Conservation (phyloP, 2,797 vertebrate species). For the Pangasius sanitwongsei region DNA sequence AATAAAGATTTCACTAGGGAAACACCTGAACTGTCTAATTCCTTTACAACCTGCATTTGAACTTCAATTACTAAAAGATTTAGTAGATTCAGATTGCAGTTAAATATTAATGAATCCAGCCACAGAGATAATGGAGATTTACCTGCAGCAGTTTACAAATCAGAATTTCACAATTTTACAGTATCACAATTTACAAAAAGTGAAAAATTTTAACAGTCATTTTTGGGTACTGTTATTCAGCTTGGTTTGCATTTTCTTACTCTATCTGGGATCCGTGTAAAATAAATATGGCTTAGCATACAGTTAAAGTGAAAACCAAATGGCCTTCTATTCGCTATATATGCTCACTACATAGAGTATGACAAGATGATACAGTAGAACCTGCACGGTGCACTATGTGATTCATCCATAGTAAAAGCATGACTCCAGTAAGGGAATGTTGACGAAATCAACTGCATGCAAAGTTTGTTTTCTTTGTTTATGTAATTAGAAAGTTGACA, state of each 20-base stretch:
- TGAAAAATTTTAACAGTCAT: background rate
- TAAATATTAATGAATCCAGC: background rate
- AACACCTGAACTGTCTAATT: background rate
- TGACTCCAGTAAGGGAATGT: background rate
- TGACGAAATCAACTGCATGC: no score
- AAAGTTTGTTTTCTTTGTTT: background rate
- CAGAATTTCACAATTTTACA: no score
- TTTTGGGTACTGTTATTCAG: background rate
- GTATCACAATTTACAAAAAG: background rate
- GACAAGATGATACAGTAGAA: background rate
- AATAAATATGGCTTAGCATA: background rate
- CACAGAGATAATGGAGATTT: background rate
- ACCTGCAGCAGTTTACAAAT: background rate
- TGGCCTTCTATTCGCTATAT: background rate
- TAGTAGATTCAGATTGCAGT: background rate
- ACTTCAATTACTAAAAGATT: background rate
- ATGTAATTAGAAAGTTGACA: background rate
- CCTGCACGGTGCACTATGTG: background rate
- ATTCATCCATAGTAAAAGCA: background rate
- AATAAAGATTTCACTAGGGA: background rate
- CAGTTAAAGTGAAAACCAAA: background rate
- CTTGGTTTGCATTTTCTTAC: background rate
- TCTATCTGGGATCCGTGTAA: background rate
- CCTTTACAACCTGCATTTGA: no score
- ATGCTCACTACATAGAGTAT: background rate